Evolutionary conservation across 2,113 vertebrate genomes (phyloP), one percentile per base, ranked within the genome.

Genomic region (Eulemur macaco): DNA sequence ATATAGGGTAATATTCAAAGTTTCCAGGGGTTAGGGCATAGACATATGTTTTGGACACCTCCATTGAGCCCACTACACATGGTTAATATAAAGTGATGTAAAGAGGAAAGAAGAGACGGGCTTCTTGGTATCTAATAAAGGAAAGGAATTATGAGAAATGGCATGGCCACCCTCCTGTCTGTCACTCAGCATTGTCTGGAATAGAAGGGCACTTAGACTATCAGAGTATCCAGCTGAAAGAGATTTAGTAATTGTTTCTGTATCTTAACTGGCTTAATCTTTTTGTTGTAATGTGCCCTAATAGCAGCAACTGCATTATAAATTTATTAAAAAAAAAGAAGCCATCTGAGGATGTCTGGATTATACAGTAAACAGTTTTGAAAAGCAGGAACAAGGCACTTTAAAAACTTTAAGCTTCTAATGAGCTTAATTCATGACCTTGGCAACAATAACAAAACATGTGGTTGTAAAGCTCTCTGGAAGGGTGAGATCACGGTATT

Each of bases 351-450:
- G 20, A 66, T 89, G 4, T 47, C 94, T 92, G 76, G 47, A 86
- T 97, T 50, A 54, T 81, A 47, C 0, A 76, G 27, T 56, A 95
- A 97, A 83, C 39, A 78, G 6, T 93, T 94, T 84, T 78, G 11
- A 71, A 85, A 86, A 86, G 39, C 17, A 78, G 5, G 34, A 86
- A 69, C 9, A 69, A 81, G 8, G 3, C 47, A 58, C 37, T 69
- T 90, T 34, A 73, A 89, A 91, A 93, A 42, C 4, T 78, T 73
- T 76, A 92, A 90, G 66, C 58, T 29, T 71, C 76, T 94, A 86
- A 92, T 95, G 18, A 95, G 47, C 60, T 97, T 96, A 95, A 81
- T 94, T 92, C 90, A 69, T 73, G 63, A 82, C 50, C 45, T 87
- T 93, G 73, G 14, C 12, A 86, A 78, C 3, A 77, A 47, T 42